A percentile compares a stretch with the other conserved stretches of the same genome.
Conservation (phyloP, 2,113 vertebrate genomes). For the Lepisosteus oculatus region DNA sequence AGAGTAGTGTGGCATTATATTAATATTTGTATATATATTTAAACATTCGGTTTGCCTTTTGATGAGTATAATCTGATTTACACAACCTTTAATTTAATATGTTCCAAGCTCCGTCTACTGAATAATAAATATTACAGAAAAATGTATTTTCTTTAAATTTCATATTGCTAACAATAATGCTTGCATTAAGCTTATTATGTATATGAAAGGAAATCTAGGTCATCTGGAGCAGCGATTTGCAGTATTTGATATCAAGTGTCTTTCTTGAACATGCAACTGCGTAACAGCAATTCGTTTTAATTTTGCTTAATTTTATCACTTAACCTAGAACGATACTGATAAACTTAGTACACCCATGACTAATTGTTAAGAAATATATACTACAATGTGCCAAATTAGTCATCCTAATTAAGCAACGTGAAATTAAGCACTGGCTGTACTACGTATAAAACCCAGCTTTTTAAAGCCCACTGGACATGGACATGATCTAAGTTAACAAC, state of each 20-base stretch:
- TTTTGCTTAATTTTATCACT: conserved; percentile 27
- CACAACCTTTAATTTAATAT: too few species aligned
- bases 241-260: not conserved
- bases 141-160: not conserved
- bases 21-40: too few species aligned
- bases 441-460: conserved; percentile 21
- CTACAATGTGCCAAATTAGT: conserved; percentile 31
- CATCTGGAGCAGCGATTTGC: not conserved
- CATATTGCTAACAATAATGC: not conserved
- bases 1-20: too few species aligned
- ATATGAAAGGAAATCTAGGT: not conserved
- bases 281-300: conserved; percentile 3
- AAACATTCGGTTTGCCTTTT: too few species aligned
- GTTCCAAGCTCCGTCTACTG: not conserved
- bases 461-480: conserved; percentile 22
- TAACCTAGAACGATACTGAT: conserved; percentile 23
- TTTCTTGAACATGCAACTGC: not conserved
- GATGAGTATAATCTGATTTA: too few species aligned
- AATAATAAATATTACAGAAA: not conserved
- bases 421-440: conserved; percentile 22
- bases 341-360: conserved; percentile 16
- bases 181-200: conserved; percentile 5
- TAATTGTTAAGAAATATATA: conserved; percentile 36
- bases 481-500: conserved; percentile 28
- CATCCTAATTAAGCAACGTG: conserved; percentile 32